Evolutionary conservation across 23 tunicate genomes (phyloP).

Genomic region (Ciona savignyi): DNA sequence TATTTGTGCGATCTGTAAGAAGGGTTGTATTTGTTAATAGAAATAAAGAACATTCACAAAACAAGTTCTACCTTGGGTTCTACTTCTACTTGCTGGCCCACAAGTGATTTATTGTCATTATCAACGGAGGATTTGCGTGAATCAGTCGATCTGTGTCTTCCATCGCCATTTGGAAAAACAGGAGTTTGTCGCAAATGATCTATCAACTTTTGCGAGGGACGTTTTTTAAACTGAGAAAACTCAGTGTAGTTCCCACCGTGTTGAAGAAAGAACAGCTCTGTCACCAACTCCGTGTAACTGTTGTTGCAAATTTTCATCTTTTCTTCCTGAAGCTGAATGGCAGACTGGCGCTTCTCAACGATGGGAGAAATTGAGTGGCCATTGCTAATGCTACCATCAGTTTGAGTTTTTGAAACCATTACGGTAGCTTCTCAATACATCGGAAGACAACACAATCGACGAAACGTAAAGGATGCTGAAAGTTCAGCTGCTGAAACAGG

Average conservation of each 20-base stretch:
- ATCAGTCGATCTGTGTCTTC: neutral
- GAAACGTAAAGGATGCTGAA: too few relatives aligned
- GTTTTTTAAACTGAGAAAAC: conserved; percentile 66
- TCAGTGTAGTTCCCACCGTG: conserved; percentile 79
- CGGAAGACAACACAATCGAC: neutral
- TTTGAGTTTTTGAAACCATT: neutral
- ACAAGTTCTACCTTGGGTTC: neutral
- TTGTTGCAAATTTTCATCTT: conserved; percentile 10
- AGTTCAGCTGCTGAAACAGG: too few relatives aligned
- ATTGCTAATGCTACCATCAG: neutral
- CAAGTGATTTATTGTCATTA: too few relatives aligned
- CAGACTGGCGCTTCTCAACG: neutral
- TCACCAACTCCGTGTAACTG: conserved; percentile 37
- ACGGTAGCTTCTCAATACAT: neutral
- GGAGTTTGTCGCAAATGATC: conserved; percentile 36
- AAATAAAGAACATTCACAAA: too few relatives aligned
- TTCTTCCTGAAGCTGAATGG: neutral
- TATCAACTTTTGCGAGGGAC: conserved; percentile 52
- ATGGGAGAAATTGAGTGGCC: neutral
- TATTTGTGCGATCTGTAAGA: too few relatives aligned
- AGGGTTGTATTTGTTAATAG: too few relatives aligned
- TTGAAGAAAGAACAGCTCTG: conserved; percentile 79
- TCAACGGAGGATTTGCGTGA: neutral
- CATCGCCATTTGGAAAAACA: conserved; percentile 1
- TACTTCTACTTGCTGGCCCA: too few relatives aligned